Evolutionary conservation across 2,888 invertebrate species (phyloP).

Genomic region (Pocota personata): DNA sequence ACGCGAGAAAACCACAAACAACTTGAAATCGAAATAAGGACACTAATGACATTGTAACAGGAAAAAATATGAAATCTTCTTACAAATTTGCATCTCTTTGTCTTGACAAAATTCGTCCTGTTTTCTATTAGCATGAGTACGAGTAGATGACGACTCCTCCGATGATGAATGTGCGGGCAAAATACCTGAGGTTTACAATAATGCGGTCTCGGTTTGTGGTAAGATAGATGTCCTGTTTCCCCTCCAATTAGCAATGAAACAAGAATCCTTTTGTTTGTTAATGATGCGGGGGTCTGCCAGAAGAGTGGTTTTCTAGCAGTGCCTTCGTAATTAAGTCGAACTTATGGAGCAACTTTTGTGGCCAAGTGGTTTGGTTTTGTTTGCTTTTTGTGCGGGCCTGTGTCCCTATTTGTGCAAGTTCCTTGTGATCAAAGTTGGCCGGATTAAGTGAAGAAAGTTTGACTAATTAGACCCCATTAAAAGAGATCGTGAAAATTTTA

Average conservation of each 20-base stretch:
- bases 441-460: slow-evolving; percentile 41
- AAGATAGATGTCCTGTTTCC: slow-evolving; percentile 58
- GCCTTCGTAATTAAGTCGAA: slow-evolving; percentile 47
- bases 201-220: slow-evolving; percentile 70
- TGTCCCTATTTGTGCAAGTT: slow-evolving; percentile 28
- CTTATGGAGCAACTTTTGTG: slow-evolving; percentile 61
- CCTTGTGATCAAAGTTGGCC: slow-evolving; percentile 23
- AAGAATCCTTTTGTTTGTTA: slow-evolving; percentile 66
- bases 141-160: slow-evolving; percentile 21
- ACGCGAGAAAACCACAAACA: slow-evolving; percentile 57
- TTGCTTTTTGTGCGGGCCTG: slow-evolving; percentile 5
- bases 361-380: slow-evolving; percentile 61
- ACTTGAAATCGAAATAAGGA: slow-evolving; percentile 68
- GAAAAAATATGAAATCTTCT: slow-evolving; percentile 61
- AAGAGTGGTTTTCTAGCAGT: slow-evolving; percentile 15
- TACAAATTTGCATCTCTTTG: slow-evolving; percentile 70
- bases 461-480: slow-evolving; percentile 65
- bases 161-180: slow-evolving; percentile 47
- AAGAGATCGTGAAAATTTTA: slow-evolving; percentile 30
- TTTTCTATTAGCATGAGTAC: background rate
- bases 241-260: slow-evolving; percentile 65
- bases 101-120: slow-evolving; percentile 36
- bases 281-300: background rate
- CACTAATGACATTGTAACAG: slow-evolving; percentile 67
- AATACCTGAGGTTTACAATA: slow-evolving; percentile 72